Conservation (phyloP, 2,888 invertebrate genomes). For the Microplitis manilae region DNA sequence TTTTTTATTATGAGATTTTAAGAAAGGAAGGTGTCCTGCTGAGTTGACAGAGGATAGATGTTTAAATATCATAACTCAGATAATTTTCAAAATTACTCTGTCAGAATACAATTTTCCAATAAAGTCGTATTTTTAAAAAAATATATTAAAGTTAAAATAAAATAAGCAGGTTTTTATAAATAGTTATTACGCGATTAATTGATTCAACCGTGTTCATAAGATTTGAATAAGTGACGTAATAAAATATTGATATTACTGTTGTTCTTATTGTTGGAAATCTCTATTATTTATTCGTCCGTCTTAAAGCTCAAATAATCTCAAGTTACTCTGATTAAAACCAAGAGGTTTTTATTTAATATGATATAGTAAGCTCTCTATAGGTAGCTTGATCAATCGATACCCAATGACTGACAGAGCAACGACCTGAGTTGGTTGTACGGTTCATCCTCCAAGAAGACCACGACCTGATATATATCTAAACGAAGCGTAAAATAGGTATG, state of each 20-base stretch:
- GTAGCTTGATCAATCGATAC: not conserved
- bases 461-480: constrained; percentile 6
- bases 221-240: too few relatives aligned
- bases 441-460: not conserved
- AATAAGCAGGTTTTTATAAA: too few relatives aligned
- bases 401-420: not conserved
- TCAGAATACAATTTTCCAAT: constrained; percentile 13
- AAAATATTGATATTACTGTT: too few relatives aligned
- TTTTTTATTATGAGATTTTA: not conserved
- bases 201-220: too few relatives aligned
- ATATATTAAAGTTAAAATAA: too few relatives aligned
- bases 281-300: too few relatives aligned
- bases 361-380: too few relatives aligned
- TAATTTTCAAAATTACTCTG: not conserved
- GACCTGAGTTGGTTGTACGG: not conserved
- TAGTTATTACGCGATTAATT: too few relatives aligned
- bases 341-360: too few relatives aligned
- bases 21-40: constrained; percentile 22
- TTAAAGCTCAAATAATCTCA: too few relatives aligned
- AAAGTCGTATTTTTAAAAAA: not conserved
- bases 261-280: too few relatives aligned
- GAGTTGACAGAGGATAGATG: constrained; percentile 45
- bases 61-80: constrained; percentile 24
- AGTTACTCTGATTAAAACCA: too few relatives aligned
- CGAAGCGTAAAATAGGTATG: not conserved